Evolutionary conservation across 2,113 vertebrate species (phyloP).

Genomic region (Asarcornis scutulata): DNA sequence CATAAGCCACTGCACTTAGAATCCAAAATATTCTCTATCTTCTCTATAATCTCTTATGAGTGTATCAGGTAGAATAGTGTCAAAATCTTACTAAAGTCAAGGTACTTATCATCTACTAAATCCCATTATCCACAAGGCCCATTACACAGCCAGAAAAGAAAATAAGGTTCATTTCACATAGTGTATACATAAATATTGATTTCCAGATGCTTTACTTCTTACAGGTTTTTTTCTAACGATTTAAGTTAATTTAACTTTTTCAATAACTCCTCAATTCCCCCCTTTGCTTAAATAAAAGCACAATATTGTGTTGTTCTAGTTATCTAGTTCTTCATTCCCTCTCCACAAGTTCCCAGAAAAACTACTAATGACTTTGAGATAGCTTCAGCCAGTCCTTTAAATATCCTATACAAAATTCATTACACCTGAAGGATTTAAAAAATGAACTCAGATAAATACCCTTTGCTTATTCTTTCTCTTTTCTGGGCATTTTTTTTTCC

Average conservation of each 20-base stretch:
- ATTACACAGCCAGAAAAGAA: slow-evolving; percentile 31
- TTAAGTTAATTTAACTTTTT: slow-evolving; percentile 23
- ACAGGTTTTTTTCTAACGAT: neutral
- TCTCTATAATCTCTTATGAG: neutral
- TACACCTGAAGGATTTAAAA: neutral
- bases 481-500: neutral
- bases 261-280: neutral
- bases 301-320: neutral
- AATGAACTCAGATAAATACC: neutral
- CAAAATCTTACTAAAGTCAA: slow-evolving; percentile 20
- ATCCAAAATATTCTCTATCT: neutral
- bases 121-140: slow-evolving; percentile 8
- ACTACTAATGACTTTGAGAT: slow-evolving; percentile 1
- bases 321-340: neutral
- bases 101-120: neutral
- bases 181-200: slow-evolving; percentile 49
- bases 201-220: slow-evolving; percentile 38
- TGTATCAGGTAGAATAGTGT: neutral
- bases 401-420: slow-evolving; percentile 22
- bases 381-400: slow-evolving; percentile 9
- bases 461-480: neutral
- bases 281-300: slow-evolving; percentile 15
- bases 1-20: neutral
- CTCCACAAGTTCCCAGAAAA: neutral
- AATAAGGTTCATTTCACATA: slow-evolving; percentile 29